Evolutionary conservation across 2,797 vertebrate genomes (phyloP).

Genomic region (Natrix natrix): DNA sequence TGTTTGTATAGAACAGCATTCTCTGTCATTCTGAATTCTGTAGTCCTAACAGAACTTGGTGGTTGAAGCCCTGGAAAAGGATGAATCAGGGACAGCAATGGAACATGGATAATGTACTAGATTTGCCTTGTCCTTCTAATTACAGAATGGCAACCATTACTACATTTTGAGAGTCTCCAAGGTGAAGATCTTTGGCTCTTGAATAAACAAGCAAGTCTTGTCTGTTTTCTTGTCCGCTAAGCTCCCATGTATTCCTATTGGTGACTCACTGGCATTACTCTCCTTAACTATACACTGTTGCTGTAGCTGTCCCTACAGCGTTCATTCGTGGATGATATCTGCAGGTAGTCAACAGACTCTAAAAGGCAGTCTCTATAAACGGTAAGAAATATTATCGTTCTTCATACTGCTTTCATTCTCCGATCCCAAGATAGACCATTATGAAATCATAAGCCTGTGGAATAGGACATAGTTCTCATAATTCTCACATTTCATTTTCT

Average conservation of each 20-base stretch:
- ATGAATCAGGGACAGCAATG: neutral
- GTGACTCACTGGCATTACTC: neutral
- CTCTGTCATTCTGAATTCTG: neutral
- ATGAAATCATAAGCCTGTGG: neutral
- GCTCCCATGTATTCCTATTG: too few relatives aligned
- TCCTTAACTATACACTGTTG: neutral
- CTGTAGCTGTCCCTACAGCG: neutral
- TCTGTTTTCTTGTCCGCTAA: neutral
- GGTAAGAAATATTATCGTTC: neutral
- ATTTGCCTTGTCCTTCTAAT: neutral
- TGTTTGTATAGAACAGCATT: neutral
- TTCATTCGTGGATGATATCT: neutral
- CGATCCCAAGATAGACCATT: neutral
- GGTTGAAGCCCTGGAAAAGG: neutral
- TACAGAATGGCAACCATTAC: neutral
- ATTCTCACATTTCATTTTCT: neutral
- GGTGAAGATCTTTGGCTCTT: neutral
- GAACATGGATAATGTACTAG: neutral
- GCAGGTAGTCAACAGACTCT: neutral
- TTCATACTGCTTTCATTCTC: neutral
- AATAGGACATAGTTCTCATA: slow-evolving; percentile 2
- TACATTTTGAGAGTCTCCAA: neutral
- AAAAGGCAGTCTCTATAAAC: neutral
- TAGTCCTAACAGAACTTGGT: neutral
- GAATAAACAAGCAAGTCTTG: neutral